Percentiles rank a stretch among this genome's conserved stretches.
Conservation (phyloP, 1,140 invertebrate species). For the Dufourea novaeangliae region DNA sequence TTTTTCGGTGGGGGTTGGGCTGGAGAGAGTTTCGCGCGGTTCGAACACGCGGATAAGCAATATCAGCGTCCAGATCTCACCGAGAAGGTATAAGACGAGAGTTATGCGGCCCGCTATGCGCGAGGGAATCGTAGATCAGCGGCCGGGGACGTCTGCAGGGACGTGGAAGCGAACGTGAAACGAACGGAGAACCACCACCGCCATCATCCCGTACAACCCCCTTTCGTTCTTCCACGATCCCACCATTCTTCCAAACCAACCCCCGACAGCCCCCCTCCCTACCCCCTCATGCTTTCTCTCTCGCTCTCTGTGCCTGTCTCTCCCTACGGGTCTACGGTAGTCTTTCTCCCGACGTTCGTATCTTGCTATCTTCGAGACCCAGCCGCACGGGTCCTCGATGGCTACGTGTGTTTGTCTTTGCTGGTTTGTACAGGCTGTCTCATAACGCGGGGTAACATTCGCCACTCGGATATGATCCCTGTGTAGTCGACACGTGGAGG, state of each 20-base stretch:
- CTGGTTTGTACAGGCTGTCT: constrained; percentile 18
- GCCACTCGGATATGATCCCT: no score
- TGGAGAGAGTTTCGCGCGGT: constrained; percentile 39
- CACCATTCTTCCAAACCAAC: constrained; percentile 49
- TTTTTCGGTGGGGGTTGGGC: neutral
- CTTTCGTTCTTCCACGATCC: constrained; percentile 58
- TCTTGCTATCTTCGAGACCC: constrained; percentile 71
- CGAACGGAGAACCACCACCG: constrained; percentile 68
- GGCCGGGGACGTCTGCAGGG: constrained; percentile 79
- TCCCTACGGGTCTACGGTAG: constrained; percentile 19
- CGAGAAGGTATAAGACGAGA: constrained; percentile 80
- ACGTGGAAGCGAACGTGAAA: constrained; percentile 73
- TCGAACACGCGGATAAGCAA: constrained; percentile 67
- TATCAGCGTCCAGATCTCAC: constrained; percentile 69
- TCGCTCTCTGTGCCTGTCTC: constrained; percentile 20
- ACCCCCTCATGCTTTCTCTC: no score
- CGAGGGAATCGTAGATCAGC: constrained; percentile 81
- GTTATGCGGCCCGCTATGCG: constrained; percentile 81
- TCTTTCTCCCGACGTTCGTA: constrained; percentile 58
- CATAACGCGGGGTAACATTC: no score
- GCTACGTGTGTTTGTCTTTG: constrained; percentile 42
- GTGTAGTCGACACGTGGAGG: no score
- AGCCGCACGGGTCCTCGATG: constrained; percentile 51
- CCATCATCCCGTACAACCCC: constrained; percentile 54
- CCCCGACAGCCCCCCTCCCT: constrained; percentile 35